Conservation (phyloP, 2,113 vertebrate species). For the Stictonetta naevosa region DNA sequence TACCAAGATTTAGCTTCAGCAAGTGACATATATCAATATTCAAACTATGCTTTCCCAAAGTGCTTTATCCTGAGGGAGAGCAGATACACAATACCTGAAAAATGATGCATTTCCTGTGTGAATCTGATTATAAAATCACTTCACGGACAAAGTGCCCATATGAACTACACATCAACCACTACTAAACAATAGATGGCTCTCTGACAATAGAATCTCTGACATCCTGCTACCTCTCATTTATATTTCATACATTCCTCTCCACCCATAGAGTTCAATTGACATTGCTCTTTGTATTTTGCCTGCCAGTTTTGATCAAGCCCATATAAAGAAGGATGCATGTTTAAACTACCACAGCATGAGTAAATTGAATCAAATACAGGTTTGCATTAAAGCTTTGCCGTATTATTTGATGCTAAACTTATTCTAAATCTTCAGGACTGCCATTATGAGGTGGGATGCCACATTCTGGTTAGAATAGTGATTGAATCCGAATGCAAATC, state of each 20-base stretch:
- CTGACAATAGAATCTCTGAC: background rate
- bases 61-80: background rate
- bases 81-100: background rate
- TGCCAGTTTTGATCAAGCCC: constrained; percentile 57
- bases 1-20: background rate
- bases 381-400: constrained; percentile 38
- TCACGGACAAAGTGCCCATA: background rate
- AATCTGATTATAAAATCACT: constrained; percentile 15
- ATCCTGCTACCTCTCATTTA: background rate
- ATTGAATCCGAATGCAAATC: constrained; percentile 37
- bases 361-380: constrained; percentile 59
- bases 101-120: constrained; percentile 42
- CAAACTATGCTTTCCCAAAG: background rate
- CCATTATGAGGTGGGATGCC: constrained; percentile 31
- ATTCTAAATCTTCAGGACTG: constrained; percentile 42
- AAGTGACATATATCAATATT: background rate
- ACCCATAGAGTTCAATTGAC: constrained; percentile 37
- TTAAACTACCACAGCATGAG: constrained; percentile 48
- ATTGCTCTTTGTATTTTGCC: constrained; percentile 29
- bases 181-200: constrained; percentile 18
- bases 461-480: background rate
- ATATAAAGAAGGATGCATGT: constrained; percentile 34
- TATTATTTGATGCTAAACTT: constrained; percentile 47
- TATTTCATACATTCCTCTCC: constrained; percentile 10
- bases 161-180: background rate